Percentiles rank a stretch among this genome's conserved stretches.
Conservation (phyloP, 2,113 vertebrate genomes). For the Phyllostomus discolor region DNA sequence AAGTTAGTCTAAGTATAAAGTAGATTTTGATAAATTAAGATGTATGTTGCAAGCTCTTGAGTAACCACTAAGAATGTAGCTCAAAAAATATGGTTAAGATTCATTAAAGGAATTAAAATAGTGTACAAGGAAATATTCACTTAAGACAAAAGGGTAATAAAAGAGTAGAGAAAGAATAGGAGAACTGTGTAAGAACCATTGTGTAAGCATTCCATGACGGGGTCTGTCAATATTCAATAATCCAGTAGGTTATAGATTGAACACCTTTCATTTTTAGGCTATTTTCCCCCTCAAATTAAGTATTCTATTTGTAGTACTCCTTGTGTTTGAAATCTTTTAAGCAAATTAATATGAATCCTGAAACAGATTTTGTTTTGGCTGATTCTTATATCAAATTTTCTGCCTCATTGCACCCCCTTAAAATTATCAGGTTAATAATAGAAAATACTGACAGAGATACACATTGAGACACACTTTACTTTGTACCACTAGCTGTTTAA, state of each 20-base stretch:
- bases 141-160: not conserved
- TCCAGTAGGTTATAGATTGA: not conserved
- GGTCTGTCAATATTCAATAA: not conserved
- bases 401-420: not conserved
- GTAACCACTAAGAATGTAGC: not conserved
- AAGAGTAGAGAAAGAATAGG: not conserved
- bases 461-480: not conserved
- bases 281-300: not conserved
- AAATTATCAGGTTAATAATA: not conserved
- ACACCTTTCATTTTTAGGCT: not conserved
- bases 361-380: slow-evolving; percentile 12
- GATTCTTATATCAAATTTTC: slow-evolving; percentile 8
- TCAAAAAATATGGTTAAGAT: not conserved
- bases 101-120: not conserved
- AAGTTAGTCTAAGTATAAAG: not conserved
- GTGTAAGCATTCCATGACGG: not conserved
- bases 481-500: not conserved
- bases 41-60: not conserved
- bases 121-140: not conserved
- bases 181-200: not conserved
- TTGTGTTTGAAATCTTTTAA: not conserved
- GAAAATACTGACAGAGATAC: not conserved
- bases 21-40: not conserved
- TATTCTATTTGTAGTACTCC: not conserved
- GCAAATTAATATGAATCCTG: not conserved